Conservation (phyloP, 2,113 vertebrate species). For the Pavo muticus region DNA sequence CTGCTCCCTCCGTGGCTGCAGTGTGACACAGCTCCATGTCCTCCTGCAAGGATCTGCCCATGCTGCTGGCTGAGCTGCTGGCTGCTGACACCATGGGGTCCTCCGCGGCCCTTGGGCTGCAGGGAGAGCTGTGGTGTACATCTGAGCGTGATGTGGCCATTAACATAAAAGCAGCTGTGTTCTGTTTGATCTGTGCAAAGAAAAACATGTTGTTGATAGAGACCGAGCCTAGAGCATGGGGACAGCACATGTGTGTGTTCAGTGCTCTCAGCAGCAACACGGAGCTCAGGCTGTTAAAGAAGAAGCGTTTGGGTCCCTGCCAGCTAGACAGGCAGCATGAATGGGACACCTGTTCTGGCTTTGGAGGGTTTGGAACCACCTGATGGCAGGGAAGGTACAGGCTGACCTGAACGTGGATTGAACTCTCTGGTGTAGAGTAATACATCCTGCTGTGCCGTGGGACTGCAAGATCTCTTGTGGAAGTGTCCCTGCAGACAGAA, state of each 20-base stretch:
- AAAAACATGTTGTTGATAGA: neutral
- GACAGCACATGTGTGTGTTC: neutral
- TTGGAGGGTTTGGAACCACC: conserved; percentile 52
- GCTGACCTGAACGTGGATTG: conserved; percentile 64
- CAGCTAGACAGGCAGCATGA: conserved; percentile 71
- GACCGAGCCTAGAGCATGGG: neutral
- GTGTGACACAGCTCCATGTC: neutral
- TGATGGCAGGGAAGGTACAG: conserved; percentile 64
- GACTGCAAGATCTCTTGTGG: conserved; percentile 34
- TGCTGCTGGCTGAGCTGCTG: conserved; percentile 60
- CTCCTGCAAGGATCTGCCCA: conserved; percentile 8
- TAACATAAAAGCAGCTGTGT: conserved; percentile 55
- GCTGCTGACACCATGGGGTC: conserved; percentile 49
- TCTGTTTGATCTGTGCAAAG: conserved; percentile 19
- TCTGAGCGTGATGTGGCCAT: conserved; percentile 19
- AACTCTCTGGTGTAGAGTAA: conserved; percentile 62
- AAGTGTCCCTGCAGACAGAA: conserved; percentile 14
- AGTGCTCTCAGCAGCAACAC: neutral
- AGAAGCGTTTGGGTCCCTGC: conserved; percentile 60
- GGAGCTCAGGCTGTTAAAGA: conserved; percentile 31
- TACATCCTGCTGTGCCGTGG: neutral
- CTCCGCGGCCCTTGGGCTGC: neutral
- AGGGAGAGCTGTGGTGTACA: neutral
- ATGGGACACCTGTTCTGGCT: conserved; percentile 77
- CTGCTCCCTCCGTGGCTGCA: neutral